Percentiles rank a stretch among this genome's conserved stretches.
Evolutionary conservation across 2,113 vertebrate species (phyloP).

Genomic region (Pituophis catenifer): DNA sequence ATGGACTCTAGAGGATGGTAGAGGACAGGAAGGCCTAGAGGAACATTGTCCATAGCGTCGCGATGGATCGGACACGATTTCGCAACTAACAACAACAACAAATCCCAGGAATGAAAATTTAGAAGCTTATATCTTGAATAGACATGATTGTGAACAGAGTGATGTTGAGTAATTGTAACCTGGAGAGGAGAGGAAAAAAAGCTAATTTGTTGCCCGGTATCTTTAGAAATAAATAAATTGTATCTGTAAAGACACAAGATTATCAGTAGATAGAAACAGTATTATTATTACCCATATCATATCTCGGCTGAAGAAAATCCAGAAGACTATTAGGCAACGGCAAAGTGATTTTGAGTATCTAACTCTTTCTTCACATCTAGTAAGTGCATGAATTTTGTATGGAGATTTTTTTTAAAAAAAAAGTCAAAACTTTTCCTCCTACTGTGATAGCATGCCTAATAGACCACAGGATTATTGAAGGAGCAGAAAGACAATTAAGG

Average conservation of each 20-base stretch:
- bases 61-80: too few species aligned
- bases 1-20: too few species aligned
- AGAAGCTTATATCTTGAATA: not conserved
- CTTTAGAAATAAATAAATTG: not conserved
- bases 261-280: not conserved
- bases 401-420: not conserved
- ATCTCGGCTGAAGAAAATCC: not conserved
- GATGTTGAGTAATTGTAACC: too few species aligned
- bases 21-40: too few species aligned
- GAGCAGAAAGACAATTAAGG: not conserved
- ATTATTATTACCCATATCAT: not conserved
- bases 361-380: not conserved
- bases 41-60: too few species aligned
- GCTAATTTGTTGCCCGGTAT: not conserved
- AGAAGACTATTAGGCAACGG: not conserved
- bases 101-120: not conserved
- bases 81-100: too few species aligned
- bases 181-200: not conserved
- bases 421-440: not conserved
- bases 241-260: not conserved
- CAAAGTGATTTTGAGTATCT: not conserved
- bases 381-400: not conserved
- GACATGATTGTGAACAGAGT: not conserved
- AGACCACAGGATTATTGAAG: not conserved
- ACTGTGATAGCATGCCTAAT: not conserved